These are phyloP conservation scores for Nemapogon koenigi DNA, from an alignment of 2,888 invertebrate species.

Conservation along the genomic window DNA sequence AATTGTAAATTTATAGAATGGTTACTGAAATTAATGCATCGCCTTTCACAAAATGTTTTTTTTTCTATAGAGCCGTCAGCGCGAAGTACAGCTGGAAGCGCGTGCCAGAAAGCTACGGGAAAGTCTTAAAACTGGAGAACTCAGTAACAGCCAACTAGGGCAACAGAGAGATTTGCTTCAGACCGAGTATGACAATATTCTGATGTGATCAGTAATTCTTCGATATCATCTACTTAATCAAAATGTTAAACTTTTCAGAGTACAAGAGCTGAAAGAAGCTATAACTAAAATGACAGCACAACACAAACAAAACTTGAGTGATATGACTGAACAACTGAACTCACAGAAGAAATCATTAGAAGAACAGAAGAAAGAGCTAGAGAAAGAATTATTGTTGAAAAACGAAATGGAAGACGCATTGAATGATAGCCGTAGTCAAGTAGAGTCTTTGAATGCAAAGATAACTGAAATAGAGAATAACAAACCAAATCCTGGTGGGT, in stretches of 20 bases:
- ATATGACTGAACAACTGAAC: slow-evolving; percentile 34
- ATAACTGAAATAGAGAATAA: slow-evolving; percentile 37
- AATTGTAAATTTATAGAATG: no score
- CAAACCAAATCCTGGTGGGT: slow-evolving; percentile 38
- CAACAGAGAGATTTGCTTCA: slow-evolving; percentile 44
- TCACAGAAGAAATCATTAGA: slow-evolving; percentile 29
- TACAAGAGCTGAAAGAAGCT: slow-evolving; percentile 36
- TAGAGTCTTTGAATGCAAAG: slow-evolving; percentile 37
- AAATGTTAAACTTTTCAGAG: slow-evolving; percentile 22
- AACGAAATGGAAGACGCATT: slow-evolving; percentile 26
- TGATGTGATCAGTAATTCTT: not conserved
- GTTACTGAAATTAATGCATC: no score
- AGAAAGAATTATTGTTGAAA: slow-evolving; percentile 31
- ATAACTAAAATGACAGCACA: slow-evolving; percentile 31
- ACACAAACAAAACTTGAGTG: slow-evolving; percentile 31
- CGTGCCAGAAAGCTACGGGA: slow-evolving; percentile 52
- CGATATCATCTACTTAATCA: not conserved
- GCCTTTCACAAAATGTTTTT: slow-evolving; percentile 1
- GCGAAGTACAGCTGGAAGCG: slow-evolving; percentile 47
- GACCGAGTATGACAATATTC: slow-evolving; percentile 31
- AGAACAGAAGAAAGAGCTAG: slow-evolving; percentile 25
- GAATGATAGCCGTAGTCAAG: slow-evolving; percentile 25
- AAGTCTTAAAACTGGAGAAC: slow-evolving; percentile 48
- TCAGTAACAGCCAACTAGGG: slow-evolving; percentile 35
- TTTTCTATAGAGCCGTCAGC: slow-evolving; percentile 40